Base-by-base conservation (phyloP, 1,140 invertebrate genomes). In the Trichonephila clavipes region DNA sequence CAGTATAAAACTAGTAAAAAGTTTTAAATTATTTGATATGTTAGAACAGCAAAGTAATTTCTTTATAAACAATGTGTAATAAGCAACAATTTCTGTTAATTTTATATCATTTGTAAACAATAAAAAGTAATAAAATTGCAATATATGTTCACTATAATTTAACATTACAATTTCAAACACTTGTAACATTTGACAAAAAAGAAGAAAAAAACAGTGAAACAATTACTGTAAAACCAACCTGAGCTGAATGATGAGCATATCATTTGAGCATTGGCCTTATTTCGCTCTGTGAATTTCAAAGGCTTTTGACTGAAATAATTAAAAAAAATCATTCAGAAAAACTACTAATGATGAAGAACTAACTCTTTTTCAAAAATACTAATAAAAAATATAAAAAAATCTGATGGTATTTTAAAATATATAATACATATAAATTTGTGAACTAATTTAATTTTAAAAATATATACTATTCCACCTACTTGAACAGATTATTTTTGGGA, bases 201-300 rank as follows among this genome's bases (percentile, higher is more conserved):
- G 34, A 34, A 34, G 2, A 34, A 34, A 1, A 34, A 1, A 34
- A 1, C 2, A 34, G 1, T 34, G 34, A 34, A 34, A 2, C 34
- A 34, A 34, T 34, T 34, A 34, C 34, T 1, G 34, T 2, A 90
- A 88, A 88, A 72, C 34, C 62, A 66, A 95, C 95, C 95, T 1
- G 98, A 97, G 95, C 98, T 99, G 96, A 99, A 99, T 0, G 98
- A 98, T 0, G 98, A 98, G 96, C 99, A 99, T 94, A 99, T 97
- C 97, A 99, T 99, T 96, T 99, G 98, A 24, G 98, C 98, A 69
- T 99, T 99, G 3, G 98, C 98, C 10, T 98, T 96, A 96, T 99
- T 98, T 95, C 98, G 97, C 96, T 99, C 99, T 95, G 99, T 97
- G 95, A 98, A 99, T 95, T 99, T 98, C 93, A 98, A 97, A 6